phyloP scores from a whole-genome alignment of 2,888 invertebrate species.

The Troides aeacus region DNA sequence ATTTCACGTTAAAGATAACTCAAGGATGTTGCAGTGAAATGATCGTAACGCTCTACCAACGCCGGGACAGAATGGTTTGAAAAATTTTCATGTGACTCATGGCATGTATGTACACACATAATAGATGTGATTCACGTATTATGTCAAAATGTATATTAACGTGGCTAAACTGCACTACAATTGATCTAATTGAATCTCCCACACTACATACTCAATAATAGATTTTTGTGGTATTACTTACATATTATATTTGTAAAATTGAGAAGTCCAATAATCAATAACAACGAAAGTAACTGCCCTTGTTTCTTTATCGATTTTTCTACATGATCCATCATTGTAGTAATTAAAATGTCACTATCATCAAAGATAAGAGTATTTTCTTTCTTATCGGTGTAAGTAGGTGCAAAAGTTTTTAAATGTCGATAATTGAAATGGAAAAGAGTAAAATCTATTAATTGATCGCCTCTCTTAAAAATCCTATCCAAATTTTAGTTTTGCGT shows the following conservation, averaged over 20 bases:
- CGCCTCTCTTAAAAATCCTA: background rate
- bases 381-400: too few relatives aligned
- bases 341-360: too few relatives aligned
- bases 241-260: background rate
- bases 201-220: background rate
- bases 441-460: too few relatives aligned
- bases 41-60: slow-evolving; percentile 33
- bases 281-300: too few relatives aligned
- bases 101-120: slow-evolving; percentile 47
- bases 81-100: slow-evolving; percentile 61
- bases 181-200: background rate
- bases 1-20: slow-evolving; percentile 17
- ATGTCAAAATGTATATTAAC: slow-evolving; percentile 58
- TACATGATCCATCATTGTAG: too few relatives aligned
- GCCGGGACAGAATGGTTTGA: slow-evolving; percentile 34
- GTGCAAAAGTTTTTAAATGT: too few relatives aligned
- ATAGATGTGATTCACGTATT: slow-evolving; percentile 64
- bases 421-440: too few relatives aligned
- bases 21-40: slow-evolving; percentile 28
- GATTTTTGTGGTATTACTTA: background rate
- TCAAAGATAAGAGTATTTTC: too few relatives aligned
- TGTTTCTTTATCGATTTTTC: too few relatives aligned
- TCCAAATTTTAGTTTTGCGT: background rate
- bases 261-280: too few relatives aligned
- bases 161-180: slow-evolving; percentile 36